phyloP scores from a whole-genome alignment of 2,113 vertebrate species.

The Vombatus ursinus region DNA sequence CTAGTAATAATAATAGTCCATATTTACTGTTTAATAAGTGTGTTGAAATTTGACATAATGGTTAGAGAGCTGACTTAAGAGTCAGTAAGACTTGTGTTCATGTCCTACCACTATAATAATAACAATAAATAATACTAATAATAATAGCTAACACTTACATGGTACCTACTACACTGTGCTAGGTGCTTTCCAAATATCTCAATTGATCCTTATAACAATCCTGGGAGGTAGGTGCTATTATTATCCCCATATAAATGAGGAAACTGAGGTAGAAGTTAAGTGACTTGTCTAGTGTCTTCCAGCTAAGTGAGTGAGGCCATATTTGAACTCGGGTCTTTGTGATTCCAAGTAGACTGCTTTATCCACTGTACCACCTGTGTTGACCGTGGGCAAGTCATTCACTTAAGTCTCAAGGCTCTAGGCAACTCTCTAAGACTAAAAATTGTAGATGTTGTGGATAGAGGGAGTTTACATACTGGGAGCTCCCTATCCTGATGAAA shows the following conservation, averaged over 20 bases:
- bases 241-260: neutral
- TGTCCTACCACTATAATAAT: neutral
- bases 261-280: neutral
- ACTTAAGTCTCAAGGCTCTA: neutral
- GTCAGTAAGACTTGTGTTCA: neutral
- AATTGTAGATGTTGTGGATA: neutral
- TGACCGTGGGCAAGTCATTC: neutral
- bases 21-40: neutral
- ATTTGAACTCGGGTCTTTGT: neutral
- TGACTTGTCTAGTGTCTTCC: neutral
- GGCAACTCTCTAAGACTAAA: neutral
- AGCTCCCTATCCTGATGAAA: neutral
- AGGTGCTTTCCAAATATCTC: neutral
- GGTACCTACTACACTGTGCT: neutral
- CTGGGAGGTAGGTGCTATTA: neutral
- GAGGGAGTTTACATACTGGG: neutral
- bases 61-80: neutral
- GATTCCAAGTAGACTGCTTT: neutral
- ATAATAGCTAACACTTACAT: neutral
- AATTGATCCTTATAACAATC: neutral
- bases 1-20: neutral
- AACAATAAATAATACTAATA: neutral
- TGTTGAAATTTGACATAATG: neutral
- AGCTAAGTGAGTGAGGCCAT: neutral
- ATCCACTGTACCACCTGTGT: neutral